phyloP scores from a whole-genome alignment of 2,113 vertebrate species.

The Chionis minor region DNA sequence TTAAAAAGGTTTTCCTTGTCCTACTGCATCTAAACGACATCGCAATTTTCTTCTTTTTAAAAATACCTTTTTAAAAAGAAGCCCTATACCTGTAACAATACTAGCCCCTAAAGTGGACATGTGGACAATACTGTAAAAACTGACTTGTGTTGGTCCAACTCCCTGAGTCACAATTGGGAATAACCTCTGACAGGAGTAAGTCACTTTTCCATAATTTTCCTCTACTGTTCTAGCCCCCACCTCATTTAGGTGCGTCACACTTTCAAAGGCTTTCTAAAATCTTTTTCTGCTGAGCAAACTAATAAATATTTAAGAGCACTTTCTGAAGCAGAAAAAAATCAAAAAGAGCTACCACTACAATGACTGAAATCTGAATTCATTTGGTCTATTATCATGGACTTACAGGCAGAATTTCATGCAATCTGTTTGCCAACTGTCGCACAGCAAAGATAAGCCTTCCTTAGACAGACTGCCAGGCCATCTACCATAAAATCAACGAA shows the following conservation, averaged over 20 bases:
- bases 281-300: background rate
- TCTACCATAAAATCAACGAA: background rate
- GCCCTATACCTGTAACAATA: background rate
- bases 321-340: background rate
- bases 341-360: background rate
- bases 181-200: background rate
- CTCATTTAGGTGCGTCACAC: background rate
- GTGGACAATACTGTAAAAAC: background rate
- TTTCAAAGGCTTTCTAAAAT: background rate
- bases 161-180: background rate
- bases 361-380: background rate
- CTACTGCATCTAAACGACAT: background rate
- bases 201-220: background rate
- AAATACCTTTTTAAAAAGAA: background rate
- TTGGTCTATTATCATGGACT: background rate
- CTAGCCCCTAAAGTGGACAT: background rate
- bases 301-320: slow-evolving; percentile 13
- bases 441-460: background rate
- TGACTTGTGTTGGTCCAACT: background rate
- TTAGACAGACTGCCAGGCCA: background rate
- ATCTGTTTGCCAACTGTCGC: background rate
- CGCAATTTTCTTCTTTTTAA: background rate
- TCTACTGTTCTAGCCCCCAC: background rate
- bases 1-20: background rate
- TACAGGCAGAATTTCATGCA: background rate